Evolutionary conservation across 1,140 invertebrate species (phyloP).

Genomic region (Spodoptera frugiperda): DNA sequence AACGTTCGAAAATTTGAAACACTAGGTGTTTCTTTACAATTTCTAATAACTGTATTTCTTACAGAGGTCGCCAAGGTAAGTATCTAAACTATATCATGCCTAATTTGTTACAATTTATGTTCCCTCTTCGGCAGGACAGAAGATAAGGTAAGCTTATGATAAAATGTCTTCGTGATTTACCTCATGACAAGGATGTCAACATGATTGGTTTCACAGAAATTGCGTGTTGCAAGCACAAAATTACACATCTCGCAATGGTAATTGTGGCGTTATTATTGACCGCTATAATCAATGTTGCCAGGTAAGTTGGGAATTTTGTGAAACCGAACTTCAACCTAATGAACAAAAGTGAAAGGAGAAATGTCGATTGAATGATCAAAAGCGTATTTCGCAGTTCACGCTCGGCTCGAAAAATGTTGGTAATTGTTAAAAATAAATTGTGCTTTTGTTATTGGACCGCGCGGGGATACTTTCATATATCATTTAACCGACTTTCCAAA

Average conservation of each 20-base stretch:
- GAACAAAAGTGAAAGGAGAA: slow-evolving; percentile 16
- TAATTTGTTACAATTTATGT: neutral
- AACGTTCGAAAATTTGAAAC: slow-evolving; percentile 27
- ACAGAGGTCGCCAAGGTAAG: slow-evolving; percentile 20
- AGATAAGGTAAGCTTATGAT: slow-evolving; percentile 5
- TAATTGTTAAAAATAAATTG: neutral
- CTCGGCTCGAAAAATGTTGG: neutral
- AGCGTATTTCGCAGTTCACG: slow-evolving; percentile 1
- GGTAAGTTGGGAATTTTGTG: slow-evolving; percentile 39
- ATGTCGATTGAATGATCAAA: slow-evolving; percentile 19
- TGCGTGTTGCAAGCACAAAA: slow-evolving; percentile 45
- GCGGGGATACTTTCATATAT: neutral
- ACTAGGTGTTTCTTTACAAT: neutral
- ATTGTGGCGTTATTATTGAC: slow-evolving; percentile 45
- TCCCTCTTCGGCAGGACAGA: slow-evolving; percentile 7
- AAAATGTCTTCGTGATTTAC: slow-evolving; percentile 15
- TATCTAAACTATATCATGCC: neutral
- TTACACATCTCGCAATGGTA: slow-evolving; percentile 37
- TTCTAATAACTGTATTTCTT: slow-evolving; percentile 27
- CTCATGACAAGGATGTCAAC: slow-evolving; percentile 40
- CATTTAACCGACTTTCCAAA: neutral
- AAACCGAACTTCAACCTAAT: slow-evolving; percentile 27
- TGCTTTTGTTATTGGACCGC: neutral
- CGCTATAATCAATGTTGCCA: slow-evolving; percentile 25
- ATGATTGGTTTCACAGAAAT: slow-evolving; percentile 44